These are phyloP conservation scores for Salvelinus fontinalis DNA, from an alignment of 2,113 vertebrate species.

Conservation along the genomic window DNA sequence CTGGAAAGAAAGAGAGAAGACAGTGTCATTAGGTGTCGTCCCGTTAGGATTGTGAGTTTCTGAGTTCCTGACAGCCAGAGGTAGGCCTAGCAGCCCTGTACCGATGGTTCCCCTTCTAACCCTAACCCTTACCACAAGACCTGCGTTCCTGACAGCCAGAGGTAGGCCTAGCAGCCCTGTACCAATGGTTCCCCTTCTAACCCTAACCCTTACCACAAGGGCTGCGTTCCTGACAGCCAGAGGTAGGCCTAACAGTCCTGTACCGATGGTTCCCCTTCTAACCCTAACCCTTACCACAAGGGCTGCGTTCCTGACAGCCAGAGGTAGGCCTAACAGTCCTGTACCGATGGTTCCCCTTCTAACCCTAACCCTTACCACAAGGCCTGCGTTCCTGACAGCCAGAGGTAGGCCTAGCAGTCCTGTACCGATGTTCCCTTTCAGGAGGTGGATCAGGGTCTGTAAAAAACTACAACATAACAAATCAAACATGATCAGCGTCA, in stretches of 20 bases:
- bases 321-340: no score
- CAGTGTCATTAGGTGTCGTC: no score
- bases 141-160: no score
- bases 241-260: constrained; percentile 84
- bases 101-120: no score
- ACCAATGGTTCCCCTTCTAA: neutral
- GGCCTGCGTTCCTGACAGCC: constrained; percentile 92
- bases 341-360: no score
- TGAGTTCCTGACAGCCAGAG: no score
- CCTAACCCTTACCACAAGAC: no score
- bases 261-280: no score
- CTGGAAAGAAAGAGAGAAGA: constrained; percentile 58
- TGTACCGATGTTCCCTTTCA: constrained; percentile 94
- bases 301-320: no score
- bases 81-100: no score
- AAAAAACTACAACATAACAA: constrained; percentile 74
- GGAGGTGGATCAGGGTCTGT: constrained; percentile 91
- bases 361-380: constrained; percentile 73
- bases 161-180: no score
- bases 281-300: constrained; percentile 58
- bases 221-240: constrained; percentile 94
- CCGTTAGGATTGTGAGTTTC: no score
- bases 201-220: constrained; percentile 74
- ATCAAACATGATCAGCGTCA: neutral
- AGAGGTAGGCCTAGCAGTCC: constrained; percentile 92